Base-by-base conservation (phyloP, 2,888 invertebrate species). In the Periphyllus acericola region DNA sequence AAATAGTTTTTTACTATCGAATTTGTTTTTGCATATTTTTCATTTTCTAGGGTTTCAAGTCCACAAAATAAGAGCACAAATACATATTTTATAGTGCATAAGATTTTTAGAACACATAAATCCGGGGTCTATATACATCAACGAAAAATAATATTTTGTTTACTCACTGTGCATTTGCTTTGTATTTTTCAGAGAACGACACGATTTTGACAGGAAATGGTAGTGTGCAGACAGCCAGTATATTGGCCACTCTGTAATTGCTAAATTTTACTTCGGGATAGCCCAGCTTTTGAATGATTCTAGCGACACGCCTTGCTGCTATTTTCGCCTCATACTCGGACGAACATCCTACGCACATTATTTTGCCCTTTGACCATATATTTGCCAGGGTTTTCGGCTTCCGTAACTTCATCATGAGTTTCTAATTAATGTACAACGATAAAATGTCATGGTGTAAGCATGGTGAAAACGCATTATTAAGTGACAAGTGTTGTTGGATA, bases 331-430 rank as follows among this genome's bases (percentile, higher is more conserved):
- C 95, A 6, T 92, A 92, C 91, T 95, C 95, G 92, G 96, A 97
- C 71, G 96, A 96, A 88, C 97, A 96, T 89, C 98, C 98, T 79
- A 98, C 97, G 92, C 97, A 97, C 68, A 97, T 98, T 89, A 99
- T 95, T 92, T 99, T 98, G 5, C 99, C 99, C 86, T 99, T 99
- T 85, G 98, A 98, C 98, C 99, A 99, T 91, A 99, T 98, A 90
- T 97, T 98, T 68, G 99, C 99, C 78, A 98, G 98, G 76, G 98
- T 97, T 91, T 96, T 96, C 6, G 99, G 99, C 91, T 96, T 95
- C 89, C 99, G 94, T 90, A 99, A 92, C 92, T 99, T 99, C 98
- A 99, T 99, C 86, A 98, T 97, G 89, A 99, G 96, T 97, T 34
- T 80, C 79, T 80, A 80, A 55, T 46, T 14, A 52, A 74, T 25